Evolutionary conservation across 2,888 invertebrate genomes (phyloP), one percentile per base, ranked within the genome.

Genomic region (Mayetiola destructor): DNA sequence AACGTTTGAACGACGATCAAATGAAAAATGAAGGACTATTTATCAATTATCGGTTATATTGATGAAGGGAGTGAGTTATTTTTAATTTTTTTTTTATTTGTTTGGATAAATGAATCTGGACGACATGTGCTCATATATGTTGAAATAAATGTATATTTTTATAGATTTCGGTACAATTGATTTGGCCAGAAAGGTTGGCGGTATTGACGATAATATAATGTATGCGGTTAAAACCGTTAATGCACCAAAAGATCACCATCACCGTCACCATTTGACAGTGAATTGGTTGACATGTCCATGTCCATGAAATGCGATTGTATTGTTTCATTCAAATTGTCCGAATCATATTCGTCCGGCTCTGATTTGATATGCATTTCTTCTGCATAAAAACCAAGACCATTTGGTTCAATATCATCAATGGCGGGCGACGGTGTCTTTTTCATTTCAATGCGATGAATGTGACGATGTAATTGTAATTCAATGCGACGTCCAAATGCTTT

Each of bases 361-460:
- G 27, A 27, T 27, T 48, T 48, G 16, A 48, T 48, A 9, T 23
- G 23, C 3, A 27, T 27, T 2, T 27, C 6, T 16, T 27, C 14
- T 27, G 16, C 23, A 27, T 48, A 27, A 3, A 27, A 23, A 27
- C 27, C 48, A 16, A 48, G 27, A 48, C 48, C 48, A 27, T 48
- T 48, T 27, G 23, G 27, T 27, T 23, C 23, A 27, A 27, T 27
- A n/a, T 10, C 27, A 27, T 48, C n/a, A n/a, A n/a, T n/a, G n/a
- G n/a, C n/a, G n/a, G 23, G 48, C 16, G 48, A 48, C n/a, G 48
- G 48, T 14, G 48, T 48, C n/a, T n/a, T n/a, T n/a, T n/a, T 48
- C 48, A 48, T 27, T 48, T 20, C 23, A n/a, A n/a, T 6, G n/a
- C 48, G 48, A 48, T 48, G 48, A 5, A 9, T 48, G 27, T 48